Evolutionary conservation across 2,113 vertebrate genomes (phyloP).

Genomic region (human (Homo sapiens)): DNA sequence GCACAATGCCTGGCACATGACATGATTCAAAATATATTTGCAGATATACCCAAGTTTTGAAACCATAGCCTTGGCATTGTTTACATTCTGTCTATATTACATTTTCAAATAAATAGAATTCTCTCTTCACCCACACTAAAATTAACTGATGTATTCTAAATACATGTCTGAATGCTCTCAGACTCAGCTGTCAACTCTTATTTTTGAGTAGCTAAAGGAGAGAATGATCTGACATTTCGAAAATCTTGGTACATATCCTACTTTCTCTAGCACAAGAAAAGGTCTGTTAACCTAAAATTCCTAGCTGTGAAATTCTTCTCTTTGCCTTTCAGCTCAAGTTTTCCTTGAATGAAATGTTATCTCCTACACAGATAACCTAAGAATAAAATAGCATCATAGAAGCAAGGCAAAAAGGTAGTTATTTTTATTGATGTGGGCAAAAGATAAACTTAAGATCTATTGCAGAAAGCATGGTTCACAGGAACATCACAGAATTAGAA

Average conservation of each 20-base stretch:
- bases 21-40: not conserved
- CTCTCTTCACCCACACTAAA: not conserved
- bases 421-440: not conserved
- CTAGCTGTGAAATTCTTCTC: constrained; percentile 16
- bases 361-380: constrained; percentile 34
- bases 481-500: not conserved
- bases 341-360: constrained; percentile 56
- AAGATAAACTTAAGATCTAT: not conserved
- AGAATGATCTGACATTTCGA: constrained; percentile 55
- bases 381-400: constrained; percentile 31
- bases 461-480: not conserved
- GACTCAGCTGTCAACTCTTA: constrained; percentile 28
- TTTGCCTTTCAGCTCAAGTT: constrained; percentile 10
- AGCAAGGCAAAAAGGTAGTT: not conserved
- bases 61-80: not conserved
- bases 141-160: not conserved
- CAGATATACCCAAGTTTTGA: not conserved
- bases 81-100: not conserved
- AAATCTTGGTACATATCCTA: not conserved
- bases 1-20: not conserved
- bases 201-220: constrained; percentile 40
- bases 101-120: constrained; percentile 19
- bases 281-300: constrained; percentile 59
- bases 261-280: constrained; percentile 23
- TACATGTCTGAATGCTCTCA: not conserved